Percentiles rank a stretch among this genome's conserved stretches.
These are phyloP conservation scores for Phocoena phocoena DNA, from an alignment of 2,113 vertebrate species.

Conservation along the genomic window DNA sequence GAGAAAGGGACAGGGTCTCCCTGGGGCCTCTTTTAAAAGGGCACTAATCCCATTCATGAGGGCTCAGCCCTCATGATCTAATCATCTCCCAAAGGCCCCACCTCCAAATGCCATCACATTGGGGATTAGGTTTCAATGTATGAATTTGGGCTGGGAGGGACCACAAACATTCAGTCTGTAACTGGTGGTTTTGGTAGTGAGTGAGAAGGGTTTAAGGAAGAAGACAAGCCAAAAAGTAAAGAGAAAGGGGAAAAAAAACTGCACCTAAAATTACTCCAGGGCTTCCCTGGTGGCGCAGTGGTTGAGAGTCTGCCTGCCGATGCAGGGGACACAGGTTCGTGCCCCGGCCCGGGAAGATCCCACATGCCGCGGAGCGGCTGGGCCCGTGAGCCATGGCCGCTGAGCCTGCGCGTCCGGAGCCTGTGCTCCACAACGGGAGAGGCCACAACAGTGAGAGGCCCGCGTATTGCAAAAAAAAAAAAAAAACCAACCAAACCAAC, in stretches of 20 bases:
- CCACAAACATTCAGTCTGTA: background rate
- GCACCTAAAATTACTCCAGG: background rate
- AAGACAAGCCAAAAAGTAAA: constrained; percentile 11
- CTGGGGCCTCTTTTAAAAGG: background rate
- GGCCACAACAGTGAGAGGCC: no score
- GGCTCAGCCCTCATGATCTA: background rate
- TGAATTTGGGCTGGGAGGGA: background rate
- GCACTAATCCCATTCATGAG: background rate
- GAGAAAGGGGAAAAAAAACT: rapidly evolving
- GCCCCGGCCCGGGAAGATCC: no score
- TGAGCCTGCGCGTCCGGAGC: no score
- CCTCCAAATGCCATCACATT: background rate
- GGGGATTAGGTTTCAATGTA: background rate
- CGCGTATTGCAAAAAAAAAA: no score
- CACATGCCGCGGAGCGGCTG: no score
- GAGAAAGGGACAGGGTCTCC: background rate
- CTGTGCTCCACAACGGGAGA: no score
- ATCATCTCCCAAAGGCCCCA: background rate
- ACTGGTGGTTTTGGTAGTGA: background rate
- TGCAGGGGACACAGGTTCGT: no score
- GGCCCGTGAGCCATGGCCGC: no score
- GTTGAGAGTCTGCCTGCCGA: no score
- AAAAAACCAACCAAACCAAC: no score
- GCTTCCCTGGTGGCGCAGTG: no score
- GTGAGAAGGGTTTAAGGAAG: background rate